Evolutionary conservation across 2,113 vertebrate species (phyloP).

Genomic region (Atlantisia rogersi): DNA sequence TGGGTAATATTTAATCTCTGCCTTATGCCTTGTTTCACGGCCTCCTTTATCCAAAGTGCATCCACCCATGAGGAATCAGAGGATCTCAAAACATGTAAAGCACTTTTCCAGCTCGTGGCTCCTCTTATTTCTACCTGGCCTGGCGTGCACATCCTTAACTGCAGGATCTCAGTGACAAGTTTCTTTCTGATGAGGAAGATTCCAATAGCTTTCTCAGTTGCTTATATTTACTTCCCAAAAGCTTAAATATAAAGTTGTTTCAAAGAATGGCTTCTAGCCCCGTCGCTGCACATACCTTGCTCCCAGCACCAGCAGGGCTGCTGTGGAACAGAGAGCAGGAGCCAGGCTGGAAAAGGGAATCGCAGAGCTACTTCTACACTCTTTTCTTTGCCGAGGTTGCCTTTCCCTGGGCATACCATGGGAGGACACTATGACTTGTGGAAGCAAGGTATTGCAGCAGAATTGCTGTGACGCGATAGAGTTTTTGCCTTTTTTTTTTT

Average conservation of each 20-base stretch:
- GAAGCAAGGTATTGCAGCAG: not conserved
- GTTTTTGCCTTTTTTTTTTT: not conserved
- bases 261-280: not conserved
- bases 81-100: not conserved
- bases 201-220: not conserved
- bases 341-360: not conserved
- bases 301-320: not conserved
- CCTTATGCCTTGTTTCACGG: not conserved
- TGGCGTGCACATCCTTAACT: not conserved
- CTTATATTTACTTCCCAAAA: not conserved
- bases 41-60: not conserved
- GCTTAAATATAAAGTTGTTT: not conserved
- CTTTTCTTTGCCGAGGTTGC: not conserved
- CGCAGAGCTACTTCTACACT: not conserved
- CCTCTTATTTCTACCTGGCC: not conserved
- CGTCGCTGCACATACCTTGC: fast-evolving
- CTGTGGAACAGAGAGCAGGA: not conserved
- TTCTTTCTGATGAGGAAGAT: not conserved
- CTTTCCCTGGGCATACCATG: not conserved
- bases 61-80: not conserved
- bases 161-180: not conserved
- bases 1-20: not conserved
- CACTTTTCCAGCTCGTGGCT: not conserved
- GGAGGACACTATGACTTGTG: not conserved
- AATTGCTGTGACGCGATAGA: not conserved